Conservation (phyloP, 2,888 invertebrate species). For the Sabatieria punctata region DNA sequence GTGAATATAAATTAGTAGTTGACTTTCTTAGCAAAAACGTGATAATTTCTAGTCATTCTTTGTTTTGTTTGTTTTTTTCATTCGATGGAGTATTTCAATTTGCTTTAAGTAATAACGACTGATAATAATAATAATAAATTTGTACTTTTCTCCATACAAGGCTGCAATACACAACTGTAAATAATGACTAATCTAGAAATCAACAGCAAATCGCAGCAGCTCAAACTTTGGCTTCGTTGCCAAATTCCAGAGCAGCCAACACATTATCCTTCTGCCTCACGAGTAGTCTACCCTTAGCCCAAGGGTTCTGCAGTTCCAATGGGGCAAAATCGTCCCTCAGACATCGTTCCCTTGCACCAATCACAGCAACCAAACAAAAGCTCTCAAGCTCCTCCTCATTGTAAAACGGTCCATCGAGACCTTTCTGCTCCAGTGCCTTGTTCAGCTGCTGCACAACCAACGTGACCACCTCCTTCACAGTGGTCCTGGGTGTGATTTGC, state of each 20-base stretch:
- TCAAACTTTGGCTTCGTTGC: conserved; percentile 35
- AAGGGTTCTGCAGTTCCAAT: conserved; percentile 77
- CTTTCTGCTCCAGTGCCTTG: conserved; percentile 70
- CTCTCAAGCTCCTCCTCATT: conserved; percentile 54
- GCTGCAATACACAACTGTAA: too few relatives aligned
- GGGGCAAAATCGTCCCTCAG: conserved; percentile 84
- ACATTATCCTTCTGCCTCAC: conserved; percentile 66
- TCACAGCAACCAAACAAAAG: conserved; percentile 84
- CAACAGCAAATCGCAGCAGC: not conserved
- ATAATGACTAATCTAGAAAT: too few relatives aligned
- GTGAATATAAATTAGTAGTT: too few relatives aligned
- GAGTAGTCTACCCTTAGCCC: conserved; percentile 80
- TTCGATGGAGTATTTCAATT: too few relatives aligned
- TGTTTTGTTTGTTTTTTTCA: too few relatives aligned
- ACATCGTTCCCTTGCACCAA: conserved; percentile 81
- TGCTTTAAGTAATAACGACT: too few relatives aligned
- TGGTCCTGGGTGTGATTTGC: conserved; percentile 77
- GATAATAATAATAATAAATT: too few relatives aligned
- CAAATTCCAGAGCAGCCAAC: conserved; percentile 34
- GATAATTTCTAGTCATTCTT: too few relatives aligned
- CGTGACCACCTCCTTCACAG: conserved; percentile 83
- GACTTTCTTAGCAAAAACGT: too few relatives aligned
- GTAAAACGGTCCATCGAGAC: conserved; percentile 39
- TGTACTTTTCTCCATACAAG: too few relatives aligned
- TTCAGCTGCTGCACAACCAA: conserved; percentile 86